Evolutionary conservation across 2,113 vertebrate species (phyloP).

Genomic region (Eclectus roratus): DNA sequence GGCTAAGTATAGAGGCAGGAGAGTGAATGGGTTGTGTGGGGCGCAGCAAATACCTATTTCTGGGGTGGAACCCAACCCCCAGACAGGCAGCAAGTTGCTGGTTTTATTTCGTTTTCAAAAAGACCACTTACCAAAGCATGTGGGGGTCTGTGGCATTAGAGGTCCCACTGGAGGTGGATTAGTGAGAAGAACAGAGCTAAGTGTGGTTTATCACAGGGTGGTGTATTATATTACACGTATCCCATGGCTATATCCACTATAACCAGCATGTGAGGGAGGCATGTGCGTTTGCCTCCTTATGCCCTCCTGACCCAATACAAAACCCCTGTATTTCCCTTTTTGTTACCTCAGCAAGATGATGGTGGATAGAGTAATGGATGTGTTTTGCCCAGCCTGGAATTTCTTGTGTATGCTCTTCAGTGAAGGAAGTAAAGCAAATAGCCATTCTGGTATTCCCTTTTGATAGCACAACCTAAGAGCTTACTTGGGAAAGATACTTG

Average conservation of each 20-base stretch:
- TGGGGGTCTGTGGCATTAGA: rapidly evolving
- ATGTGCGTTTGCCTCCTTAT: neutral
- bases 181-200: neutral
- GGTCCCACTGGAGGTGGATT: neutral
- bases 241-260: neutral
- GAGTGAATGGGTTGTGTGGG: rapidly evolving
- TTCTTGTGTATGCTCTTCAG: neutral
- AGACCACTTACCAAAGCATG: neutral
- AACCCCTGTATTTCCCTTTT: neutral
- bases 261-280: neutral
- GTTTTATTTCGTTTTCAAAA: neutral
- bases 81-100: neutral
- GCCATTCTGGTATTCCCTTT: neutral
- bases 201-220: neutral
- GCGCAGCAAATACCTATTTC: neutral
- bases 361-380: no score
- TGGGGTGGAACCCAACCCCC: neutral
- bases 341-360: neutral
- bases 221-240: neutral
- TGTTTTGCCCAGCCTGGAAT: neutral
- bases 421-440: neutral
- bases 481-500: neutral
- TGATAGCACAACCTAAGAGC: neutral
- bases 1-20: neutral
- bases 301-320: neutral